Base-by-base conservation (phyloP, 2,113 vertebrate species). In the Alethe diademata region DNA sequence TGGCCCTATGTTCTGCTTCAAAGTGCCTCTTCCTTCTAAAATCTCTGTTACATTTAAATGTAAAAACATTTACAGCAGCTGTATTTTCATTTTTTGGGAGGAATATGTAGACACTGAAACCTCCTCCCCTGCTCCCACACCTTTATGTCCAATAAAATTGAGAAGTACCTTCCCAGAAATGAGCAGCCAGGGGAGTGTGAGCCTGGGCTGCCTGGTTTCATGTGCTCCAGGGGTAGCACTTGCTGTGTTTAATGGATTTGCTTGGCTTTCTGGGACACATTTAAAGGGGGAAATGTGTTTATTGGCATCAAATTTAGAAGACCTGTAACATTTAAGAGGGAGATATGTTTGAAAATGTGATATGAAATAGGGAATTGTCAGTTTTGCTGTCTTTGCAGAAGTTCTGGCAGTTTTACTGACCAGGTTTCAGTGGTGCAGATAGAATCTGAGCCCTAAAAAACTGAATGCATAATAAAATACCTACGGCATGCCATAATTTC, bases 381-480 rank as follows among this genome's bases (percentile, higher is more conserved):
- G 62, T 57, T 91, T 82, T 95, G 87, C 78, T 93, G 17, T 82
- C 94, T 88, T 91, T 90, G 91, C 87, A 79, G 81, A 86, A 95
- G 62, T 92, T 90, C 85, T 90, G 85, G 90, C 42, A 28, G 66
- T 78, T 94, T 88, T 90, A 83, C 87, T 86, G 90, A 88, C 84
- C 87, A 60, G 43, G 47, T 73, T 94, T 73, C 69, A 69, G 74
- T 8, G 2, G 26, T 50, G 51, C 8, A 2, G 62, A 83, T 93
- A 66, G 54, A 94, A 83, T 53, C 60, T 54, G 71, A 70, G 78
- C 56, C 67, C 81, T 96, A 79, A 94, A 96, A 96, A 83, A 22
- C 24, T 7, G 90, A 96, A 86, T 88, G 74, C 35, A 35, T 95
- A 95, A 92, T 95, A 95, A 94, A 96, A 62, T 92, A 87, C 67